Base-by-base conservation (phyloP, 2,113 vertebrate genomes). In the Neomonachus schauinslandi region DNA sequence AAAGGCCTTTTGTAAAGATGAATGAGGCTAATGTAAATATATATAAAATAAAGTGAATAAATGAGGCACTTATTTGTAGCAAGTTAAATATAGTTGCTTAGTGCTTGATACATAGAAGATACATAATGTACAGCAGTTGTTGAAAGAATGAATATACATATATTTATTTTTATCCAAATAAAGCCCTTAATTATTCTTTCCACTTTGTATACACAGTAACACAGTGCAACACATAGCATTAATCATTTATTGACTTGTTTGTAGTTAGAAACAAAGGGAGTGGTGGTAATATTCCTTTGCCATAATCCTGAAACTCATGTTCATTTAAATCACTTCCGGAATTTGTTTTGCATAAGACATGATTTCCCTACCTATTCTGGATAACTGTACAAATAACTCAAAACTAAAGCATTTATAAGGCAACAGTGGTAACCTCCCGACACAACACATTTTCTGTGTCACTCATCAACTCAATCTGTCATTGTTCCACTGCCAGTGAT, bases 241-340 rank as follows among this genome's bases (percentile, higher is more conserved):
- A 76, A n/a, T 91, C 42, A 53, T 67, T 88, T 96, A 92, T 69
- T 90, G 51, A 55, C 63, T 81, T 84, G 39, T 92, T 96, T 95
- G 65, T 88, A 33, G 16, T 92, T 84, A 80, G 71, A 90, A 97
- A 86, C 19, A 31, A 77, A 93, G 93, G 89, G 97, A 97, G 42
- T 92, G 46, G 57, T 95, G 49, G 19, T 93, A 79, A 89, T 65
- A 89, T 22, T 94, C 57, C 33, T 57, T 86, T 69, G 71, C 61
- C 36, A 26, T 51, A 63, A 94, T 84, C 61, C 93, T 80, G 82
- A 91, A 80, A 83, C 42, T 51, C 39, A 8, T 18, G 42, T 49
- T 86, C 91, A 96, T 97, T 97, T 95, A 93, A 96, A 97, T 97
- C 88, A 83, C 72, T 80, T 98, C 86, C 65, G 8, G 82, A 97